phyloP scores from a whole-genome alignment of 2,888 invertebrate species.

The Penaeus monodon region DNA sequence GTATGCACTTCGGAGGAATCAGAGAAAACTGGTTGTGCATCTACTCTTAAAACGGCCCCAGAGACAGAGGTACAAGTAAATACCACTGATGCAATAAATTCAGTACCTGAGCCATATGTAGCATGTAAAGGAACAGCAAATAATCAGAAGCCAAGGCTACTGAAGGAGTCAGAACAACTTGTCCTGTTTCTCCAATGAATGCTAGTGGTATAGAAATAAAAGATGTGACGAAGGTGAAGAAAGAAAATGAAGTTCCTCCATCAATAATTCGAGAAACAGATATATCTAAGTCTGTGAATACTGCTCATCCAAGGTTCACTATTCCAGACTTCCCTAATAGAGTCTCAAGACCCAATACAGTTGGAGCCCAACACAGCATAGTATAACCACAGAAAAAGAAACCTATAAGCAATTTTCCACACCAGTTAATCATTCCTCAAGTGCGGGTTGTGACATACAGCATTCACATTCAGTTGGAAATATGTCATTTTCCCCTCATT shows the following conservation, averaged over 20 bases:
- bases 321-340: slow-evolving; percentile 13
- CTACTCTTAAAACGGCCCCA: too few relatives aligned
- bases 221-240: slow-evolving; percentile 38
- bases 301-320: slow-evolving; percentile 18
- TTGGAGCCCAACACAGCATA: slow-evolving; percentile 50
- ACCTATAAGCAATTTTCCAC: neutral
- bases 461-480: too few relatives aligned
- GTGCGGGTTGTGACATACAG: neutral
- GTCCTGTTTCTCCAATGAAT: slow-evolving; percentile 55
- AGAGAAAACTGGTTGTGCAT: too few relatives aligned
- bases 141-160: slow-evolving; percentile 10
- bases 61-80: too few relatives aligned
- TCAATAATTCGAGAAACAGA: slow-evolving; percentile 20
- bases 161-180: slow-evolving; percentile 46
- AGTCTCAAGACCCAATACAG: slow-evolving; percentile 25
- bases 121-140: slow-evolving; percentile 1
- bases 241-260: slow-evolving; percentile 24
- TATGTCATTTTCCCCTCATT: too few relatives aligned
- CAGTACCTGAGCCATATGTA: slow-evolving; percentile 26
- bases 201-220: slow-evolving; percentile 38
- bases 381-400: slow-evolving; percentile 17
- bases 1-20: too few relatives aligned
- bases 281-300: slow-evolving; percentile 17
- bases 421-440: slow-evolving; percentile 39
- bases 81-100: too few relatives aligned